These are phyloP conservation scores for Agapostemon virescens DNA, from an alignment of 2,888 invertebrate genomes.

Conservation along the genomic window DNA sequence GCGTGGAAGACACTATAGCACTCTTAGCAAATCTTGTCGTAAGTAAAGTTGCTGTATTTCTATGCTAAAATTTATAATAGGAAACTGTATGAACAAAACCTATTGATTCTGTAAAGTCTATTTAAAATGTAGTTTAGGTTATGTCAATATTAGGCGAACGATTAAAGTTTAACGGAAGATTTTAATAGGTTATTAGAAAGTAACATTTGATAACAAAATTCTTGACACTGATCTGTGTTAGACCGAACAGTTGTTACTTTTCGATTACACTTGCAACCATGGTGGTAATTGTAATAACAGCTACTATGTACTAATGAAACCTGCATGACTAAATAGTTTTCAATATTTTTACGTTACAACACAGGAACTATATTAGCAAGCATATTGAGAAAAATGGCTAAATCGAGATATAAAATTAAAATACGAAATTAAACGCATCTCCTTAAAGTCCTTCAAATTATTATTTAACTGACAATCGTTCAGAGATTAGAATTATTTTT, in stretches of 20 bases:
- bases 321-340: background rate
- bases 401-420: background rate
- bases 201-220: background rate
- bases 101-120: background rate
- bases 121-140: constrained; percentile 8
- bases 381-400: background rate
- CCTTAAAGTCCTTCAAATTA: background rate
- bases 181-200: background rate
- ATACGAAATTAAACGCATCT: background rate
- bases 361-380: background rate
- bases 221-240: background rate
- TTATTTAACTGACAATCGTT: background rate
- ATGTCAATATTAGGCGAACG: background rate
- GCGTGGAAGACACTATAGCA: background rate
- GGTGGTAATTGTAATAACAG: background rate
- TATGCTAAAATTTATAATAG: background rate
- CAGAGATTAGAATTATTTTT: background rate
- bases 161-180: background rate
- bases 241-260: background rate
- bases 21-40: background rate
- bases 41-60: background rate
- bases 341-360: background rate
- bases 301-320: background rate
- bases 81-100: background rate
- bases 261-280: background rate